phyloP scores from a whole-genome alignment of 2,113 vertebrate species.

The Corythoichthys intestinalis region DNA sequence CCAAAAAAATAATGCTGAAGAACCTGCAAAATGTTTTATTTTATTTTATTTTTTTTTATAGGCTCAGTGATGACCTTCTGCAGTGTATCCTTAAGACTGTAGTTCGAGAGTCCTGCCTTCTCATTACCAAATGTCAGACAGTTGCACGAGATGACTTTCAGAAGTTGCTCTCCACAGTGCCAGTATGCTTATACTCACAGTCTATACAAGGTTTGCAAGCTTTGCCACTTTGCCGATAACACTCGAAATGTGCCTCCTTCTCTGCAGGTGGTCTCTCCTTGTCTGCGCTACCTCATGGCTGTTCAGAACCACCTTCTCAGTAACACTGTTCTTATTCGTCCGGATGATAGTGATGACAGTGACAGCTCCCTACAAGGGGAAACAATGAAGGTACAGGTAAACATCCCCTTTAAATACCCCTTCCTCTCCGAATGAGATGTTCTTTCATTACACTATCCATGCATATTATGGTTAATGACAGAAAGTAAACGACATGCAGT shows the following conservation, averaged over 20 bases:
- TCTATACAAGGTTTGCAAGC: constrained; percentile 9
- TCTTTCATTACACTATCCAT: constrained; percentile 14
- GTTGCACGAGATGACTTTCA: constrained; percentile 96
- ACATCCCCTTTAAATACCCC: constrained; percentile 88
- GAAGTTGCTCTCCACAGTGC: constrained; percentile 96
- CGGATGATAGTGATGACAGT: constrained; percentile 95
- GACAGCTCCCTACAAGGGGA: constrained; percentile 99
- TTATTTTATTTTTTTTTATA: constrained; percentile 47
- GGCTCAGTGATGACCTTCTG: constrained; percentile 93
- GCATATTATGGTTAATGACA: background rate
- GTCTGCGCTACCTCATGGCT: constrained; percentile 97
- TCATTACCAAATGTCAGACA: constrained; percentile 99
- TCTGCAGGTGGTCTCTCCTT: constrained; percentile 90
- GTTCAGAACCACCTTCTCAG: constrained; percentile 99
- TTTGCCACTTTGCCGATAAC: background rate
- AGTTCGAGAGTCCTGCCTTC: constrained; percentile 94
- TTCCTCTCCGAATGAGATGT: constrained; percentile 33
- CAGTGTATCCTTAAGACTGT: constrained; percentile 98
- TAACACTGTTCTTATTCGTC: constrained; percentile 95
- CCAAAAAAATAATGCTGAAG: background rate
- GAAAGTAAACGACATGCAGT: background rate
- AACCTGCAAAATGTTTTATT: background rate
- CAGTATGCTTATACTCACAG: constrained; percentile 75
- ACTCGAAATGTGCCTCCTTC: constrained; percentile 49
- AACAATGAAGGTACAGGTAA: constrained; percentile 99